phyloP scores from a whole-genome alignment of 2,888 invertebrate species.

The Caenorhabditis macrosperma region DNA sequence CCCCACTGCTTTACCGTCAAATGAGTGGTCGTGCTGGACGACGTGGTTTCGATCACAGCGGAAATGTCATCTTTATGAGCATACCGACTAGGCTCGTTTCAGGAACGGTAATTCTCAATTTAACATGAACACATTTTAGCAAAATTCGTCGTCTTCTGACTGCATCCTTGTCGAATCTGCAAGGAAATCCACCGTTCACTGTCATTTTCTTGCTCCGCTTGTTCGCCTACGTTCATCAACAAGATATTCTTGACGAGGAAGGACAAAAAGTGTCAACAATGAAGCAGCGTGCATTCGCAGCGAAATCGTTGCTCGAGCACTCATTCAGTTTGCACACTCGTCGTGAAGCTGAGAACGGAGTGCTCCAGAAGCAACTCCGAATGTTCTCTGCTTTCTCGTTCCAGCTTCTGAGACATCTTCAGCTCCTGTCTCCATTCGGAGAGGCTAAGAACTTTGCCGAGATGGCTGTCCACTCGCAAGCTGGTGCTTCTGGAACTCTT shows the following conservation, averaged over 20 bases:
- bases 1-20: conserved; percentile 79
- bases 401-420: conserved; percentile 75
- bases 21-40: conserved; percentile 80
- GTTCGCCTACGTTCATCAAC: conserved; percentile 74
- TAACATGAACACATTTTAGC: conserved; percentile 54
- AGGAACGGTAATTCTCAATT: not conserved
- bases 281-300: conserved; percentile 65
- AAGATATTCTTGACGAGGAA: conserved; percentile 54
- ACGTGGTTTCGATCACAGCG: conserved; percentile 79
- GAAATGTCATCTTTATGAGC: conserved; percentile 78
- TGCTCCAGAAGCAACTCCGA: conserved; percentile 70
- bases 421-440: conserved; percentile 75
- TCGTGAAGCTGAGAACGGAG: conserved; percentile 60
- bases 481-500: conserved; percentile 75
- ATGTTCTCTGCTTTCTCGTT: conserved; percentile 75
- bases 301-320: conserved; percentile 73
- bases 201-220: conserved; percentile 75
- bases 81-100: conserved; percentile 74
- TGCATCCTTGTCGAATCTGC: conserved; percentile 76
- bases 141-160: conserved; percentile 79
- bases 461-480: conserved; percentile 70
- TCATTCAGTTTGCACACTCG: conserved; percentile 76
- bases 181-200: conserved; percentile 79
- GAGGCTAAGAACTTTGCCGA: conserved; percentile 74
- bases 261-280: conserved; percentile 58